Evolutionary conservation across 2,113 vertebrate species (phyloP), one percentile per base, ranked within the genome.

Genomic region (Alexandromys fortis): DNA sequence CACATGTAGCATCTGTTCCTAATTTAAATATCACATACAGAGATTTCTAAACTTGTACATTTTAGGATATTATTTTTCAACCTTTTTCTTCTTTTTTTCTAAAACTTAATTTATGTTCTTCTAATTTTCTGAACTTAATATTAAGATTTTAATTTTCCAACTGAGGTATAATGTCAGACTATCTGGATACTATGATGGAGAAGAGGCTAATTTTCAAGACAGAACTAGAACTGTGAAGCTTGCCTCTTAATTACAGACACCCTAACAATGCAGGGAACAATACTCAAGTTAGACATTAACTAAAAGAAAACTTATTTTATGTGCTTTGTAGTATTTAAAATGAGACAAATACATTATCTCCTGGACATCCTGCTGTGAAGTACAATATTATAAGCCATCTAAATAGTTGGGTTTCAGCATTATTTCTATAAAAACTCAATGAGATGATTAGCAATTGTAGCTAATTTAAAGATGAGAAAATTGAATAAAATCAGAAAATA

Each of bases 1-100:
- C 94, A 63, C 63, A 92, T 87, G 38, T 82, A 55, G 47, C 96
- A 95, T 95, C 95, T 97, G 90, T 94, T 95, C 13, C 38, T 67
- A 82, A 94, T 86, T 95, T 88, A 96, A 95, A 94, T 96, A 81
- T 86, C 82, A 83, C 88, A 94, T 67, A 86, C n/a, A 75, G 24
- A 90, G 5, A 63, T 83, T 92, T 94, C 86, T 96, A 86, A 90
- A 86, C 73, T 91, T 86, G 8, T 26, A 58, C 19, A 52, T 89
- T 26, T 76, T 75, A 35, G n/a, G 9, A 72, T 85, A 90, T 68
- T 61, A 26, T 52, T 91, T n/a, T 78, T 24, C 14, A 19, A 81
- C 35, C 24, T 17, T 82, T 68, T 83, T 47, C 3, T 1, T 26
- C 35, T 86, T 65, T 86, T 94, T 94, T 91, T 68, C 22, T 77